Conservation (phyloP, 2,113 vertebrate genomes). For the Noturus placidus region DNA sequence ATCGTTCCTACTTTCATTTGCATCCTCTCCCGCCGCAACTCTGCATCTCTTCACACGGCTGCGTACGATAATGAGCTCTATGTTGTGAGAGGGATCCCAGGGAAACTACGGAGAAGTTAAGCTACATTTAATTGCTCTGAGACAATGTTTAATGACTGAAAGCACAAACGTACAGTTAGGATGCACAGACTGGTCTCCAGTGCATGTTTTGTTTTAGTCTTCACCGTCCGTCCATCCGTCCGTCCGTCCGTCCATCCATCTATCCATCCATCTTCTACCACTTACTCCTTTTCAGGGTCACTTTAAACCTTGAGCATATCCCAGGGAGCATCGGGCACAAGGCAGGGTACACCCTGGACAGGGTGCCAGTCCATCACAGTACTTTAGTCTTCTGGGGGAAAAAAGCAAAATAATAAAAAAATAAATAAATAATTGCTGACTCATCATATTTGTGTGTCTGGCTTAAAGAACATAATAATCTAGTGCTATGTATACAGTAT, state of each 20-base stretch:
- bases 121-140: conserved; percentile 66
- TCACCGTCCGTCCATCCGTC: no score
- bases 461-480: background rate
- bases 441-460: background rate
- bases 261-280: no score
- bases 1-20: conserved; percentile 46
- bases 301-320: no score
- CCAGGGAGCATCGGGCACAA: no score
- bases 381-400: background rate
- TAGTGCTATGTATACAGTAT: no score
- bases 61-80: conserved; percentile 22
- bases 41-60: conserved; percentile 43
- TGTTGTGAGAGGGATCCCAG: conserved; percentile 29
- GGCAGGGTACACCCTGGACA: no score
- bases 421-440: no score
- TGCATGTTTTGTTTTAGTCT: conserved; percentile 17
- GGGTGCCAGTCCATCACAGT: no score
- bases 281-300: no score
- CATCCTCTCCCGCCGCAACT: conserved; percentile 30
- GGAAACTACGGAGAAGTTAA: conserved; percentile 55
- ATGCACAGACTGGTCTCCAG: conserved; percentile 56
- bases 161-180: conserved; percentile 56
- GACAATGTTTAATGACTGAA: conserved; percentile 60
- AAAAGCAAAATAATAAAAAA: no score
- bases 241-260: no score